Percentiles rank a stretch among this genome's conserved stretches.
Evolutionary conservation across 1,140 invertebrate genomes (phyloP).

Genomic region (Chrysopa pallens): DNA sequence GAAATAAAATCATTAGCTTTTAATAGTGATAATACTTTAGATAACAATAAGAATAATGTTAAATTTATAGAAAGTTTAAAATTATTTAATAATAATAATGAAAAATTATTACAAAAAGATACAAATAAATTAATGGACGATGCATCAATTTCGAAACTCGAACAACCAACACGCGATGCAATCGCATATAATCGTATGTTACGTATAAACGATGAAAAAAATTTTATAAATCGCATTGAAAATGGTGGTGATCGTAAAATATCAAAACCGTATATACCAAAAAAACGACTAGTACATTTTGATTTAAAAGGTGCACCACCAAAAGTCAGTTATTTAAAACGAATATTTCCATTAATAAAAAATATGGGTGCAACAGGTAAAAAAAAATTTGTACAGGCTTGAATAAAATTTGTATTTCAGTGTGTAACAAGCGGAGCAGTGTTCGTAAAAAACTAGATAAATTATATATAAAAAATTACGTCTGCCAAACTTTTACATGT

Average conservation of each 20-base stretch:
- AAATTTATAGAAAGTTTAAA: constrained; percentile 5
- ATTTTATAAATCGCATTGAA: constrained; percentile 6
- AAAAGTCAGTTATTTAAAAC: constrained; percentile 46
- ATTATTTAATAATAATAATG: background rate
- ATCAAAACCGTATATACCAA: constrained; percentile 20
- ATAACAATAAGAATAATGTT: constrained; percentile 6
- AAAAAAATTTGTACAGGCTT: too few species aligned
- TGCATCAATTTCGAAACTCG: constrained; percentile 4
- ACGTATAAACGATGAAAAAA: background rate
- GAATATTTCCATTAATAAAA: constrained; percentile 56
- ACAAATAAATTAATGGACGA: constrained; percentile 1
- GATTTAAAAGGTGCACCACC: constrained; percentile 85
- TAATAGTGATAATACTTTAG: constrained; percentile 4
- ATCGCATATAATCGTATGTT: background rate
- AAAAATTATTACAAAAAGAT: constrained; percentile 1
- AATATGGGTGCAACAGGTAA: constrained; percentile 63
- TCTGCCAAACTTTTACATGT: too few species aligned
- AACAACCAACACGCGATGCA: constrained; percentile 5
- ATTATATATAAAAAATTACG: too few species aligned
- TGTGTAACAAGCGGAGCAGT: too few species aligned
- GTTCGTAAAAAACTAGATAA: too few species aligned
- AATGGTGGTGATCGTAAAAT: constrained; percentile 13
- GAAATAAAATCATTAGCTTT: background rate
- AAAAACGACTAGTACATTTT: constrained; percentile 52
- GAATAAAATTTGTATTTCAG: too few species aligned